A percentile compares a stretch with the other conserved stretches of the same genome.
phyloP scores from a whole-genome alignment of 2,113 vertebrate genomes.

The Xenopus tropicalis region DNA sequence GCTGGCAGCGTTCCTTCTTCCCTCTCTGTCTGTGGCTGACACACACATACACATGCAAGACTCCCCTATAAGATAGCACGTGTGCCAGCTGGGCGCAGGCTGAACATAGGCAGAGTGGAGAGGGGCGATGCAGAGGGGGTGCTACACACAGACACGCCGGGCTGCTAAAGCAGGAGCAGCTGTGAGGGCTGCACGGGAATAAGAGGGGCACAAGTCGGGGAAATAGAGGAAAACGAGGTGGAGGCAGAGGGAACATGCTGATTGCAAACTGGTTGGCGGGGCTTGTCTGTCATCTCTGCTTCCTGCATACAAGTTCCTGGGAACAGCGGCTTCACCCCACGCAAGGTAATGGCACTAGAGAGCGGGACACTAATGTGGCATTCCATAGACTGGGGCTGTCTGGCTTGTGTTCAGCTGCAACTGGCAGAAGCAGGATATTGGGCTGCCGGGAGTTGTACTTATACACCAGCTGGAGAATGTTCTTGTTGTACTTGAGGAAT shows the following conservation, averaged over 20 bases:
- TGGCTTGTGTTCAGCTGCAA: too few species aligned
- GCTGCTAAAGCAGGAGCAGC: conserved; percentile 45
- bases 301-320: conserved; percentile 31
- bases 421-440: too few species aligned
- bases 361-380: too few species aligned
- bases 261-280: conserved; percentile 32
- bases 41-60: conserved; percentile 36
- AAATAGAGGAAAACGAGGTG: not conserved
- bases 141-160: not conserved
- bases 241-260: conserved; percentile 30
- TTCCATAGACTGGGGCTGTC: too few species aligned
- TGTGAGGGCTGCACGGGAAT: conserved; percentile 47
- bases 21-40: conserved; percentile 23
- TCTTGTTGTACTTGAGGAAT: too few species aligned
- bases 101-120: conserved; percentile 3
- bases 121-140: conserved; percentile 12
- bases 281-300: conserved; percentile 38
- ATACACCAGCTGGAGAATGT: too few species aligned
- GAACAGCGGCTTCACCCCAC: conserved; percentile 36
- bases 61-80: conserved; percentile 20
- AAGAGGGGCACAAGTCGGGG: conserved; percentile 34
- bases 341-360: conserved; percentile 24
- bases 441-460: too few species aligned
- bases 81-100: conserved; percentile 12
- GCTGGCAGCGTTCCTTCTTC: conserved; percentile 39